Evolutionary conservation across 2,113 vertebrate genomes (phyloP), one percentile per base, ranked within the genome.

Genomic region (Nycticorax nycticorax): DNA sequence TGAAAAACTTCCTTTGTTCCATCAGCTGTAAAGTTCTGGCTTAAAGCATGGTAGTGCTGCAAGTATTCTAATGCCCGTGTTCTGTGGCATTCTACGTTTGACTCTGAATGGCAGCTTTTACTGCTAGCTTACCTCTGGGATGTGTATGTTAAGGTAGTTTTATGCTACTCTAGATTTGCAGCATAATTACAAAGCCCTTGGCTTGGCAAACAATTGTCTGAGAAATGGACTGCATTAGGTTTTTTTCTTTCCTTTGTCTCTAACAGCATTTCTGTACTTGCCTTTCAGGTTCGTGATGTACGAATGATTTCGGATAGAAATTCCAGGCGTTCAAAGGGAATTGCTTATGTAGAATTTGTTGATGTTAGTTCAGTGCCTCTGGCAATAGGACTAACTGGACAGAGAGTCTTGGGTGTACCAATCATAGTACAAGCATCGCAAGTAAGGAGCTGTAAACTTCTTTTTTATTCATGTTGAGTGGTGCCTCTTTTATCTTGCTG

Each of bases 361-460:
- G 99, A 99, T 95, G 98, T 99, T 57, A 99, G 98, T 77, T 99
- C 99, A n/a, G 99, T 99, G 84, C 99, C 99, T 93, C 98, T 99
- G 91, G 99, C 99, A 68, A 99, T 99, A 89, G 99, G 99, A 81
- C 97, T 99, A 80, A 99, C 99, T 48, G 99, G 99, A 23, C 99
- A 99, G 94, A 99, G 99, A 86, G 99, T 99, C 77, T 97, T 99
- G 97, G 99, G 99, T 56, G 99, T 99, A 64, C 99, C 99, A 45
- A 99, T 99, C 94, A 99, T 99, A 60, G 99, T 99, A 9, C 99
- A 99, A 86, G 99, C 99, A 53, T 99, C 99, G 53, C 99, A 99
- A 98, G 99, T 99, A 97, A 96, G 97, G 92, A 48, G 30, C 19
- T 56, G 4, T 50, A 37, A 63, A 67, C 13, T 9, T 72, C 15